phyloP scores from a whole-genome alignment of 2,888 invertebrate genomes.

The Timandra comae region DNA sequence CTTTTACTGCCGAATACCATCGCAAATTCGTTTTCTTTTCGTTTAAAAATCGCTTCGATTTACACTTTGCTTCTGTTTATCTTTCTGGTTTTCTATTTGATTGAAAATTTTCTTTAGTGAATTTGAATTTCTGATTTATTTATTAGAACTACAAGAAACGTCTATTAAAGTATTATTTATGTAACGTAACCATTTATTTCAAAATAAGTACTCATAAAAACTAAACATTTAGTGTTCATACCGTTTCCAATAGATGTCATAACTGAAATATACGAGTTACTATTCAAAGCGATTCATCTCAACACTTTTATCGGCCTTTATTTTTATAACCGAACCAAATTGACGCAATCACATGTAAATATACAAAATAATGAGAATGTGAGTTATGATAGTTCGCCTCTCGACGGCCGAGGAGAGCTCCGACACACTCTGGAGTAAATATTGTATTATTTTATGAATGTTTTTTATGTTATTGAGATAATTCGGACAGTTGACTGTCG shows the following conservation, averaged over 20 bases:
- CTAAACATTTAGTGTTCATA: too few species aligned
- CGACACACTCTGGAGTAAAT: conserved; percentile 31
- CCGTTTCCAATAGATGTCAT: neutral
- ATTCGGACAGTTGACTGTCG: conserved; percentile 25
- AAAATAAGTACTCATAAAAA: too few species aligned
- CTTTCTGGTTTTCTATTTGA: neutral
- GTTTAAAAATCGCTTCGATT: conserved; percentile 18
- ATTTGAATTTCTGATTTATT: too few species aligned
- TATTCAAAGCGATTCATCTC: too few species aligned
- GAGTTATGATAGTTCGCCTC: conserved; percentile 11
- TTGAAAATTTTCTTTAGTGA: neutral
- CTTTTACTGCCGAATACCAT: conserved; percentile 42
- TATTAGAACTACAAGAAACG: too few species aligned
- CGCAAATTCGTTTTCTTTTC: conserved; percentile 14
- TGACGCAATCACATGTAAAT: conserved; percentile 14
- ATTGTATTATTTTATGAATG: conserved; percentile 36
- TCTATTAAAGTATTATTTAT: too few species aligned
- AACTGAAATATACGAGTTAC: neutral
- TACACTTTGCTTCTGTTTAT: conserved; percentile 14
- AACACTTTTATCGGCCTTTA: neutral
- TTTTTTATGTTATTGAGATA: conserved; percentile 39
- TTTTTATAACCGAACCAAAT: conserved; percentile 6
- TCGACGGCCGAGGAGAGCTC: conserved; percentile 14
- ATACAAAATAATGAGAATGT: conserved; percentile 8
- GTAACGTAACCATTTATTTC: too few species aligned